Evolutionary conservation across 2,113 vertebrate genomes (phyloP), one percentile per base, ranked within the genome.

Genomic region (Meleagris gallopavo): DNA sequence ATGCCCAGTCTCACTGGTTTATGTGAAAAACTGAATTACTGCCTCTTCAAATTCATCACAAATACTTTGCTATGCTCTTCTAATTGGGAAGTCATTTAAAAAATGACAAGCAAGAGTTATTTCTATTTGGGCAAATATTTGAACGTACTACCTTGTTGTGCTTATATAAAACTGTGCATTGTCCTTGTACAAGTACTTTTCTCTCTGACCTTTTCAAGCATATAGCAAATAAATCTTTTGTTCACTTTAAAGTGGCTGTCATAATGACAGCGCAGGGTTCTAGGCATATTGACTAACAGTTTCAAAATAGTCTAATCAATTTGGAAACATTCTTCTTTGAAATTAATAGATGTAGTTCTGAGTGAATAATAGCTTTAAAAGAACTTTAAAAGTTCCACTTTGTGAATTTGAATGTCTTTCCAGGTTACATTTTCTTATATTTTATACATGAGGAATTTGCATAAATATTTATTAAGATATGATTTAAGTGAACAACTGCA

Each of bases 181-280:
- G 91, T 94, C 90, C 88, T 95, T 93, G 70, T 93, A 79, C 81
- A 95, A 94, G 76, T 83, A 61, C 22, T 88, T 88, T 86, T 91
- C 61, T 81, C 80, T 86, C 57, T 90, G 89, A 94, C 83, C 84
- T 94, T 95, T 96, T 83, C 84, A 96, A 93, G 84, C 17, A 61
- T 72, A 88, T 57, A 83, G 12, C n/a, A 95, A 91, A 94, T 89
- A 95, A 95, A 90, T 94, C 64, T 85, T 91, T 85, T 41, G 64
- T 80, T 87, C 60, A 25, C 25, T 93, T 93, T 91, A 70, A 95
- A 86, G 85, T 72, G 75, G 40, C 88, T 95, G 70, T 95, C 83
- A 89, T 83, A 93, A 91, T 45, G 85, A 25, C 55, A 95, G 30
- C 57, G 75, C 70, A 83, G 83, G 40, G 41, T 65, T 81, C 52